phyloP scores from a whole-genome alignment of 2,888 invertebrate genomes.

The Nephrotoma appendiculata region DNA sequence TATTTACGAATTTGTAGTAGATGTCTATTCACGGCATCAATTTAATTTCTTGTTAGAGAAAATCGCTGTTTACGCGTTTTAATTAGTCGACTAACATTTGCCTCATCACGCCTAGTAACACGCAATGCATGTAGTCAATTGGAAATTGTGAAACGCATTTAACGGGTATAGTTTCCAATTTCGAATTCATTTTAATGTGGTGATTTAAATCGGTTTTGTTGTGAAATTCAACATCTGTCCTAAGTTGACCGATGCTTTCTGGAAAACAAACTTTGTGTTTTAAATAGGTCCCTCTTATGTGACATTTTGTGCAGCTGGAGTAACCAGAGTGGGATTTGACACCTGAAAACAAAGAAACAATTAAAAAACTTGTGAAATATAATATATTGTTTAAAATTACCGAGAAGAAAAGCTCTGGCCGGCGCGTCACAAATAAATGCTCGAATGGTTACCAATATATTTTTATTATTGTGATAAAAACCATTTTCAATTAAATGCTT shows the following conservation, averaged over 20 bases:
- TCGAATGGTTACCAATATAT: not conserved
- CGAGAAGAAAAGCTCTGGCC: not conserved
- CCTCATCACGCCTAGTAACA: not conserved
- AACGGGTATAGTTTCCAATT: not conserved
- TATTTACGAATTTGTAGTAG: no score
- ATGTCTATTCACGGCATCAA: no score
- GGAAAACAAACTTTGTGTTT: slow-evolving; percentile 6
- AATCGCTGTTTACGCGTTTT: no score
- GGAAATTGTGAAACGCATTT: not conserved
- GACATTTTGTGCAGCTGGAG: slow-evolving; percentile 3
- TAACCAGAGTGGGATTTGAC: slow-evolving; percentile 4
- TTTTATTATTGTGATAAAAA: not conserved
- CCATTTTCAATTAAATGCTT: not conserved
- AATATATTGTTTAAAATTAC: not conserved
- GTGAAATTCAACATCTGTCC: not conserved
- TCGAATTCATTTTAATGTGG: not conserved
- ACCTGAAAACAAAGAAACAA: not conserved
- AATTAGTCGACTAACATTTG: not conserved
- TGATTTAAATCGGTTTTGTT: not conserved
- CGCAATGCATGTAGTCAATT: not conserved
- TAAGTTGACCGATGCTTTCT: not conserved
- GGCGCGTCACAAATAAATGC: not conserved
- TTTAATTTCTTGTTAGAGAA: no score
- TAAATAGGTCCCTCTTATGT: not conserved
- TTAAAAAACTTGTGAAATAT: not conserved